A percentile compares a stretch with the other conserved stretches of the same genome.
These are phyloP conservation scores for Hyles euphorbiae DNA, from an alignment of 1,140 invertebrate species.

Conservation along the genomic window DNA sequence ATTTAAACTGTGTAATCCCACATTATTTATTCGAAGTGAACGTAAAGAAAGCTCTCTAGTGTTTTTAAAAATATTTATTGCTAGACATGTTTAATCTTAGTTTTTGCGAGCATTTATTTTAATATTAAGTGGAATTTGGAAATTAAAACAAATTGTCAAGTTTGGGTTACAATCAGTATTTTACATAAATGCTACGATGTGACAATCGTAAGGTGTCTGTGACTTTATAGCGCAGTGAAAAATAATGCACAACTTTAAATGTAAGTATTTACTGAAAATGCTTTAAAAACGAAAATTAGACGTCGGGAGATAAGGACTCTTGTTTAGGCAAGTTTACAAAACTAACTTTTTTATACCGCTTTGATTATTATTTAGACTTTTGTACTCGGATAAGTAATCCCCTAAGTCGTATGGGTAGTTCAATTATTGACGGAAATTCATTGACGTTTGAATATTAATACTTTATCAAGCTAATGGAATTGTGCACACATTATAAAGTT, in stretches of 20 bases:
- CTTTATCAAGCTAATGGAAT: too few species aligned
- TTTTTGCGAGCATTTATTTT: slow-evolving; percentile 25
- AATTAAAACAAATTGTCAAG: too few species aligned
- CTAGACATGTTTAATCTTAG: slow-evolving; percentile 22
- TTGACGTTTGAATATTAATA: too few species aligned
- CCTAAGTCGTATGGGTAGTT: too few species aligned
- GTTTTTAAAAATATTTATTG: slow-evolving; percentile 24
- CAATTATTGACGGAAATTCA: too few species aligned
- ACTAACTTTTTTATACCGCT: slow-evolving; percentile 16
- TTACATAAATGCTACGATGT: too few species aligned
- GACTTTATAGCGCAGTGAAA: too few species aligned
- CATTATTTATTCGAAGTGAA: slow-evolving; percentile 2
- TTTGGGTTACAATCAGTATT: too few species aligned
- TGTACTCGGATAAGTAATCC: slow-evolving; percentile 15
- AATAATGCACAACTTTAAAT: not conserved
- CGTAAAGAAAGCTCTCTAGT: not conserved
- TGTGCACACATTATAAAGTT: too few species aligned
- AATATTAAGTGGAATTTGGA: slow-evolving; percentile 13
- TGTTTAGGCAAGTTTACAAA: slow-evolving; percentile 1
- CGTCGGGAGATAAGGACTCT: not conserved
- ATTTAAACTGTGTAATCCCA: slow-evolving; percentile 1
- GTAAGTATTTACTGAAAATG: slow-evolving; percentile 19
- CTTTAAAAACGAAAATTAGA: slow-evolving; percentile 11
- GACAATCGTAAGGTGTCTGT: too few species aligned
- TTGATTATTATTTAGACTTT: slow-evolving; percentile 22